Base-by-base conservation (phyloP, 2,113 vertebrate species). In the Zootoca vivipara region DNA sequence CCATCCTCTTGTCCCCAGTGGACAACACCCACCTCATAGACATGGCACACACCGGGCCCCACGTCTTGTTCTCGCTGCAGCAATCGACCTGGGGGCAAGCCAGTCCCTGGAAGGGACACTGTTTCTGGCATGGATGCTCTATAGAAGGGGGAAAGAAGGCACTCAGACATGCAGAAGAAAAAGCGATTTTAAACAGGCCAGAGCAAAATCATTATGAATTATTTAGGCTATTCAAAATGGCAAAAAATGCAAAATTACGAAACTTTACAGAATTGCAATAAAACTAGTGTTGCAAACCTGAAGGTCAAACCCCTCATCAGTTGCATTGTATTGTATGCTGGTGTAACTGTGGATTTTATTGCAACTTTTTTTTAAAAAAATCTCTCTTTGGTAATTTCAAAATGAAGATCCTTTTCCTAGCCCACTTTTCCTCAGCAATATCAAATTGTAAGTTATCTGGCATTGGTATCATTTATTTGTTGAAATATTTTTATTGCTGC, bases 41-140 rank as follows among this genome's bases (percentile, higher is more conserved):
- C 96, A 52, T 98, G 98, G 87, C 98, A 96, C 82, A 98, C 97
- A 4, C 95, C 94, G 0, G 98, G 98, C 65, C 98, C 98, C 2
- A 98, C 90, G 0, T 98, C 98, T 90, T 95, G 94, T 91, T 98
- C 98, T 75, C 94, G 93, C 70, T 82, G 94, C 2, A 94, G 94
- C 77, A 64, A 95, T 85, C 96, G 97, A 94, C 90, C 95, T 69
- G 90, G 93, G 64, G 96, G 96, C 98, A 98, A 98, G 96, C 97
- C 97, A 2, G 94, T 92, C 3, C 95, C 92, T 0, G 98, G 98
- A 90, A 99, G 98, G 85, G 97, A 92, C 85, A 98, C 97, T 64
- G 97, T 96, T 92, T 98, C 98, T 73, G 98, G 98, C 84, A 97
- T 97, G 75, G 98, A 99, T 89, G 98, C 98, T 16, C 98, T 98